Evolutionary conservation across 2,888 invertebrate species (phyloP), one percentile per base, ranked within the genome.

Genomic region (Dicycla oo): DNA sequence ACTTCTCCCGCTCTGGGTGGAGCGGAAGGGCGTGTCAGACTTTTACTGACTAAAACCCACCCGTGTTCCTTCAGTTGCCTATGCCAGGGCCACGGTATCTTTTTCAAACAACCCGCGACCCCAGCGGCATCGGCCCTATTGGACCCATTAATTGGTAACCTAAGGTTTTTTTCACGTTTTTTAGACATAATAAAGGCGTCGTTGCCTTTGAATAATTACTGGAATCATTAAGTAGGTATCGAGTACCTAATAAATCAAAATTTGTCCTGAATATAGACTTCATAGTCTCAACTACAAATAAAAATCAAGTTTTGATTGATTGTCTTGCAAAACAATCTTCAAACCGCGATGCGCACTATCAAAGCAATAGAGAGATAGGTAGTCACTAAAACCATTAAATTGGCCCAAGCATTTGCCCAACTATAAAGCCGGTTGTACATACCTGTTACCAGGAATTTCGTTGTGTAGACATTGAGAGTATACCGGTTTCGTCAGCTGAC

Each of bases 401-500:
- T 68, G 71, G 67, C 57, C 62, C 74, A 69, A 86, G 65, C 75
- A 72, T 79, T 84, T 81, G 84, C 45, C 78, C 75, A 82, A 73
- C 75, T 67, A 56, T 60, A 69, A 85, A 85, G 83, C 81, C 69
- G 73, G 76, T 86, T 78, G 69, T 81, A 80, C 66, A 79, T 93
- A 94, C 94, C 93, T 94, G 93, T 91, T 88, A 86, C 84, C 89
- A 88, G 94, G 94, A 93, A 94, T 94, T 85, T 91, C 87, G 90
- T 91, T 86, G 86, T 86, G 85, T 88, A 84, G 84, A 82, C 86
- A 83, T 79, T 64, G 63, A 82, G 79, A 74, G 80, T 78, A 86
- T 93, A 95, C 95, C 94, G 95, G 95, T 95, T 89, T 73, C 80
- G 89, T 92, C 94, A 94, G 94, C 94, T 94, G 95, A 91, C 92